Evolutionary conservation across 2,113 vertebrate genomes (phyloP), one percentile per base, ranked within the genome.

Genomic region (Thomomys bottae): DNA sequence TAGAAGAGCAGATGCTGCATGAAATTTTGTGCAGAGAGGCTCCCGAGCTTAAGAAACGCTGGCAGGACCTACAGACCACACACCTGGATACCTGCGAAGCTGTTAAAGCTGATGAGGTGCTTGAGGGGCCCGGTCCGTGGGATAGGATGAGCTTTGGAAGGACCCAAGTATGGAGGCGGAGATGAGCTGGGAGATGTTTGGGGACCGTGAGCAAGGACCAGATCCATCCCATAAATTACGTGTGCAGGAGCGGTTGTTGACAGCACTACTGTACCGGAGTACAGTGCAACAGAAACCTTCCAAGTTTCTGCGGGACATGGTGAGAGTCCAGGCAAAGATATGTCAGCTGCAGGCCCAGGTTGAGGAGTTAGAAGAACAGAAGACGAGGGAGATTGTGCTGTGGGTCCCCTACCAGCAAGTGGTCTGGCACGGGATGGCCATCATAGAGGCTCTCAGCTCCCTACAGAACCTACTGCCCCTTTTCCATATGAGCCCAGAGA

Each of bases 1-100:
- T 98, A 66, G 97, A 98, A 95, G 97, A 98, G 83, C 95, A 98
- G 87, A 95, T 99, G 95, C 96, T 98, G 93, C 95, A 96, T 23
- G 98, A 98, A 95, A 96, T 99, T 63, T 75, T 98, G 94, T 94
- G 93, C 30, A 73, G 93, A 2, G 97, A 98, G 64, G 78, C 95
- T 59, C 94, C 94, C 7, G 96, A 97, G 18, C 86, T 98, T 40
- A 95, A 98, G 96, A 95, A 36, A 80, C 97, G 95, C 66, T 96
- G 94, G 94, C 71, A 83, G 57, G 97, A 88, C 28, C 32, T 98
- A 6, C 94, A 96, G 67, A 92, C 88, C 85, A 97, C 97, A 57
- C 93, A 93, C 90, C 94, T 98, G 93, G 61, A 97, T 49, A 91
- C 97, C 86, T 94, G 89, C 36, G 87, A 97, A 90, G 96, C 96